Conservation (phyloP, 2,888 invertebrate species). For the Boloria selene region DNA sequence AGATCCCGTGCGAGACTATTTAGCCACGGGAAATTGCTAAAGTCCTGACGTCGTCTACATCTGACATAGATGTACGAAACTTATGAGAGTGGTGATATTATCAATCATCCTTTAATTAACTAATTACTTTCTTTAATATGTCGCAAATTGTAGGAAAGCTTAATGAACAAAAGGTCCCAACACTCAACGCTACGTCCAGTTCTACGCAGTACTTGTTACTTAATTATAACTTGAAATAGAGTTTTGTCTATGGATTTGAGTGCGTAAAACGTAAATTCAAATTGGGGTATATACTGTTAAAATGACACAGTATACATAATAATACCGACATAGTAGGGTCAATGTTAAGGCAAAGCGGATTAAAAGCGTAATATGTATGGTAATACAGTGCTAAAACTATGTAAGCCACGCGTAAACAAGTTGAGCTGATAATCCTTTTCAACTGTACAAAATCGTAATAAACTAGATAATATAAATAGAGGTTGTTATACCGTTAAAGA, state of each 20-base stretch:
- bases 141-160: constrained; percentile 34
- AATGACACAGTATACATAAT: constrained; percentile 20
- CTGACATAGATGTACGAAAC: too few species aligned
- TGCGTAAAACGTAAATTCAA: constrained; percentile 23
- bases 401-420: constrained; percentile 35
- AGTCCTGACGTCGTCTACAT: too few species aligned
- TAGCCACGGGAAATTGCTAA: too few species aligned
- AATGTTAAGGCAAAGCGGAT: constrained; percentile 28
- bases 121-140: constrained; percentile 7
- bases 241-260: constrained; percentile 31
- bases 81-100: too few species aligned
- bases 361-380: constrained; percentile 37
- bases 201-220: constrained; percentile 44
- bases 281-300: constrained; percentile 12
- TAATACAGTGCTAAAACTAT: constrained; percentile 35
- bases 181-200: constrained; percentile 31
- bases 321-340: constrained; percentile 18
- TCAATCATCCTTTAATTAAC: too few species aligned
- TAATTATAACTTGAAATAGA: constrained; percentile 49
- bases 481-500: too few species aligned
- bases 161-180: constrained; percentile 55
- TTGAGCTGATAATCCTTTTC: constrained; percentile 34
- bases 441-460: constrained; percentile 20
- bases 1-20: too few species aligned
- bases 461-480: constrained; percentile 2